Evolutionary conservation across 2,888 invertebrate genomes (phyloP).

Genomic region (Cryptophagus acutangulus): DNA sequence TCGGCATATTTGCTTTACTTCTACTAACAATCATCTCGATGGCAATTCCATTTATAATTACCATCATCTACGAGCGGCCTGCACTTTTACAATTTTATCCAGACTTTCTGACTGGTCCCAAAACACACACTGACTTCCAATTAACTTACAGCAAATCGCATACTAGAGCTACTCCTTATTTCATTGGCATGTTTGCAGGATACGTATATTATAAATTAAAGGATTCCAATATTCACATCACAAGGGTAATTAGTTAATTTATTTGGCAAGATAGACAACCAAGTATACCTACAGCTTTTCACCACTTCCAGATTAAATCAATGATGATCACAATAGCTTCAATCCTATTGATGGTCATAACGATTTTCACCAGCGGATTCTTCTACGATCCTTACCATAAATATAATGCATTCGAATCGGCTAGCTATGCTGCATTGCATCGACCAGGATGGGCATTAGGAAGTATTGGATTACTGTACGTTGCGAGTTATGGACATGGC

Average conservation of each 20-base stretch:
- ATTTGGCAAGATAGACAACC: too few relatives aligned
- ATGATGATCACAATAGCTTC: slow-evolving; percentile 45
- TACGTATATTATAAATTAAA: slow-evolving; percentile 47
- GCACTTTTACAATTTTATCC: slow-evolving; percentile 56
- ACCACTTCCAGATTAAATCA: slow-evolving; percentile 49
- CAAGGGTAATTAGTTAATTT: slow-evolving; percentile 40
- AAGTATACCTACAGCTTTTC: too few relatives aligned
- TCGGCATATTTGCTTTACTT: slow-evolving; percentile 46
- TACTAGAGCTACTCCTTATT: slow-evolving; percentile 55
- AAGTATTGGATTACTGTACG: slow-evolving; percentile 50
- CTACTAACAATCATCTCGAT: slow-evolving; percentile 47
- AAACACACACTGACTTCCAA: slow-evolving; percentile 52
- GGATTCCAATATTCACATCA: slow-evolving; percentile 33
- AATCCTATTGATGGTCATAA: slow-evolving; percentile 46
- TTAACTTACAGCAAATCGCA: slow-evolving; percentile 58
- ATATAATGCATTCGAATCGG: slow-evolving; percentile 53
- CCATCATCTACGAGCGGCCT: slow-evolving; percentile 49
- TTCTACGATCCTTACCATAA: slow-evolving; percentile 51
- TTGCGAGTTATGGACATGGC: slow-evolving; percentile 52
- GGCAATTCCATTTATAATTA: slow-evolving; percentile 52
- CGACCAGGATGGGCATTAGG: slow-evolving; percentile 55
- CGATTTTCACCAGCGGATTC: slow-evolving; percentile 50
- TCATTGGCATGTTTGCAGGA: slow-evolving; percentile 56
- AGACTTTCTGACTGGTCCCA: slow-evolving; percentile 53
- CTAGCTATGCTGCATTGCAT: slow-evolving; percentile 55